These are phyloP conservation scores for Torymus auratus DNA, from an alignment of 2,888 invertebrate genomes.

Conservation along the genomic window DNA sequence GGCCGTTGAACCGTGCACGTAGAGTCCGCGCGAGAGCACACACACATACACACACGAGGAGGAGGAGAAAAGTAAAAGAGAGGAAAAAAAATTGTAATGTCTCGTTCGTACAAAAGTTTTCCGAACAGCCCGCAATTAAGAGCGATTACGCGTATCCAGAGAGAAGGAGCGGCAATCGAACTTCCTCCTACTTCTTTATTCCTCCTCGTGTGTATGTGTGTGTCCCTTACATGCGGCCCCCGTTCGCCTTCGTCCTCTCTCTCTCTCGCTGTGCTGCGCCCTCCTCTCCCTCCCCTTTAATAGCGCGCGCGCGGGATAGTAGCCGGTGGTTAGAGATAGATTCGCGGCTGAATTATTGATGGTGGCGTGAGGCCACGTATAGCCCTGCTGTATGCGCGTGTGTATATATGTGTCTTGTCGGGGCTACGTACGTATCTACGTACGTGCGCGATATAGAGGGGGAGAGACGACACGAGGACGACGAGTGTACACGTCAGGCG, in stretches of 20 bases:
- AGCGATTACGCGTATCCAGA: conserved; percentile 40
- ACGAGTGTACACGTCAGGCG: neutral
- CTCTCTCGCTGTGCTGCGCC: conserved; percentile 22
- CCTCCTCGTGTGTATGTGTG: too few relatives aligned
- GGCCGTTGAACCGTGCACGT: conserved; percentile 28
- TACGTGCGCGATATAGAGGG: conserved; percentile 31
- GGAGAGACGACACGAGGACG: conserved; percentile 30
- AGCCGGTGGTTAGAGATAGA: conserved; percentile 68
- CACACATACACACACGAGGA: neutral
- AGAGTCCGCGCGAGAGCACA: neutral
- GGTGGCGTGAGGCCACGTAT: conserved; percentile 66
- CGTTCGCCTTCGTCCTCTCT: neutral
- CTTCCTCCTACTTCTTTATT: too few relatives aligned
- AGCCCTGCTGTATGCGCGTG: neutral
- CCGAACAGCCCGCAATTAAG: conserved; percentile 42
- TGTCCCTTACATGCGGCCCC: too few relatives aligned
- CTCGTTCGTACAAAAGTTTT: conserved; percentile 7
- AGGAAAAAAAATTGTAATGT: conserved; percentile 19
- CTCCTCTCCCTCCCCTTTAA: conserved; percentile 40
- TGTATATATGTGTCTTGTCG: too few relatives aligned
- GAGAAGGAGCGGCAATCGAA: neutral
- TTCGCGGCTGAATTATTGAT: conserved; percentile 74
- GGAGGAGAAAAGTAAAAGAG: neutral
- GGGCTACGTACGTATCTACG: too few relatives aligned
- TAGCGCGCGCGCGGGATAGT: neutral